These are phyloP conservation scores for Mustela nigripes DNA, from an alignment of 2,113 vertebrate genomes.

Conservation along the genomic window DNA sequence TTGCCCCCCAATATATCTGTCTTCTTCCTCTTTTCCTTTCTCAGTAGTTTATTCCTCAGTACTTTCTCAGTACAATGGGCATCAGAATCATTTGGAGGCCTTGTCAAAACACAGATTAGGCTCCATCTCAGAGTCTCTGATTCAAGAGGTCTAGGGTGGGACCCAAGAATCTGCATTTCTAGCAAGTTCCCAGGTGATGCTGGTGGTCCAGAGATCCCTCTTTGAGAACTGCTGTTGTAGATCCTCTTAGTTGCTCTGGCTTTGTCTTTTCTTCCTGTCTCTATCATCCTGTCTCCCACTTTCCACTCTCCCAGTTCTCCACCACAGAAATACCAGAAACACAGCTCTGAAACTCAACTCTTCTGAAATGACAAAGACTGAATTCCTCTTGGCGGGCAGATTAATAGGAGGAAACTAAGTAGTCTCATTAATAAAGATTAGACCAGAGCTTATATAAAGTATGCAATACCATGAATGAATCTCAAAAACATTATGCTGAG, in stretches of 20 bases:
- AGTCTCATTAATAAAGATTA: neutral
- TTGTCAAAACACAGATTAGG: neutral
- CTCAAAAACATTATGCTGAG: neutral
- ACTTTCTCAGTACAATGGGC: neutral
- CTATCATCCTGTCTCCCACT: neutral
- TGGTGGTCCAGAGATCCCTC: neutral
- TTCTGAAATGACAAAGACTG: neutral
- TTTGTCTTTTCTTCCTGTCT: neutral
- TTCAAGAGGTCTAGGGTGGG: neutral
- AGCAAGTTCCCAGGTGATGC: neutral
- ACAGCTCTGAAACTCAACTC: neutral
- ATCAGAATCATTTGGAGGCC: neutral
- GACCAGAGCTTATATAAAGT: slow-evolving; percentile 13
- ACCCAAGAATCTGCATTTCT: neutral
- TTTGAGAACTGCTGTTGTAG: neutral
- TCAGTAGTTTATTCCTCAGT: neutral
- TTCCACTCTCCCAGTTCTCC: neutral
- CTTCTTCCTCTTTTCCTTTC: neutral
- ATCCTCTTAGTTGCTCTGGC: neutral
- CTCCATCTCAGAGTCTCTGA: neutral
- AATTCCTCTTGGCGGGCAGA: neutral
- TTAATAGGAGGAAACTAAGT: neutral
- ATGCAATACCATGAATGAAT: neutral
- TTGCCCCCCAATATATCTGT: neutral
- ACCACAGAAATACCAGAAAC: neutral